Percentiles rank a stretch among this genome's conserved stretches.
phyloP scores from a whole-genome alignment of 2,888 invertebrate species.

The Panopea generosa region DNA sequence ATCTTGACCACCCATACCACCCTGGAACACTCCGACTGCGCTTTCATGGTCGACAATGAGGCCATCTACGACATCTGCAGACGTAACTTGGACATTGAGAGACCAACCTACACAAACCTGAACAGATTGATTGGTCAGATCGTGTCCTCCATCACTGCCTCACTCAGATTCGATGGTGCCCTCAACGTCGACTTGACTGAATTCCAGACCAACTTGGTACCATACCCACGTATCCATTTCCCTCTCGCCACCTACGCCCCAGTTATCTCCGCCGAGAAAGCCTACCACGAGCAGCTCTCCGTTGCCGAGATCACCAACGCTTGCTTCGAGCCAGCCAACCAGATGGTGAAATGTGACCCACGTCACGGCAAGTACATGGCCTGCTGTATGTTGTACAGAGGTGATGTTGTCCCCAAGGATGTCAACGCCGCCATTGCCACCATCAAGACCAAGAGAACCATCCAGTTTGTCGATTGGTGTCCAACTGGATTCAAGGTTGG shows the following conservation, averaged over 20 bases:
- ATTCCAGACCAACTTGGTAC: conserved; percentile 86
- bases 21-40: conserved; percentile 81
- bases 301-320: conserved; percentile 81
- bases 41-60: conserved; percentile 96
- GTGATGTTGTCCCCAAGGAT: conserved; percentile 79
- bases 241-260: conserved; percentile 94
- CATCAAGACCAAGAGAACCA: conserved; percentile 65
- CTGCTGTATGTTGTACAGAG: conserved; percentile 78
- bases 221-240: conserved; percentile 90
- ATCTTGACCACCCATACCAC: conserved; percentile 87
- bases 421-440: conserved; percentile 76
- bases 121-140: conserved; percentile 98
- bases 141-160: conserved; percentile 86
- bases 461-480: conserved; percentile 83
- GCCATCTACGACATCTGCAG: conserved; percentile 91
- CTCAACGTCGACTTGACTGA: conserved; percentile 88
- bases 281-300: conserved; percentile 88
- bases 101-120: conserved; percentile 94
- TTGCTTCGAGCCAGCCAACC: conserved; percentile 81
- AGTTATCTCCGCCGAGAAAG: conserved; percentile 96
- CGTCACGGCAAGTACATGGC: conserved; percentile 85
- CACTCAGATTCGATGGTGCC: conserved; percentile 93
- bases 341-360: conserved; percentile 84
- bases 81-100: conserved; percentile 92
- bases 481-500: too few species aligned